A percentile compares a stretch with the other conserved stretches of the same genome.
Conservation (phyloP, 2,113 vertebrate species). For the Alexandromys fortis region DNA sequence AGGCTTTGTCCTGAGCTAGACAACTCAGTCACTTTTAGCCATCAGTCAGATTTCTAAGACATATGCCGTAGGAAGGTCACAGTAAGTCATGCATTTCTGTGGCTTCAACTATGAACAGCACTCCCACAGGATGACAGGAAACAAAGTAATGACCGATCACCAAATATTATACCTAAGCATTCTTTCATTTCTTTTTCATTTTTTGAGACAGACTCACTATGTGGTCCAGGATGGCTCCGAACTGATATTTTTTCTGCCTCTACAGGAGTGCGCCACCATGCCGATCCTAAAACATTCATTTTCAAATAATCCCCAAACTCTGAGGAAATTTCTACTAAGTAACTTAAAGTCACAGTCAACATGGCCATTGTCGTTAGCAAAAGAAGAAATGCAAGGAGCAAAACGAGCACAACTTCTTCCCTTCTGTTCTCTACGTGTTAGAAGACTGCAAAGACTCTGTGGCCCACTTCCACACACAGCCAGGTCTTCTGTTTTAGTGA, state of each 20-base stretch:
- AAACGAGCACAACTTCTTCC: not conserved
- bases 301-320: conserved; percentile 9
- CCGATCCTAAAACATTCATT: not conserved
- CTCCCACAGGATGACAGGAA: not conserved
- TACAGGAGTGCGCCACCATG: not conserved
- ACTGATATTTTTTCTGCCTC: not conserved
- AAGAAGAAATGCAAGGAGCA: not conserved
- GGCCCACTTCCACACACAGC: not conserved
- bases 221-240: not conserved
- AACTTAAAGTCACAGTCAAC: conserved; percentile 14
- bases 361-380: not conserved
- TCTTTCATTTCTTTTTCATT: not conserved
- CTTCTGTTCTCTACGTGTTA: not conserved
- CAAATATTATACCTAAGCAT: not conserved
- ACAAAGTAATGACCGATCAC: not conserved
- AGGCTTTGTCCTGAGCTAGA: not conserved
- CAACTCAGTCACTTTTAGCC: not conserved
- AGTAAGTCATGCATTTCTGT: not conserved
- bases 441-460: not conserved
- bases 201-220: not conserved
- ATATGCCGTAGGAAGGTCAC: not conserved
- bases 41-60: not conserved
- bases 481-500: not conserved
- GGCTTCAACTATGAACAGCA: not conserved
- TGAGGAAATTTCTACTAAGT: not conserved